Percentiles rank a stretch among this genome's conserved stretches.
phyloP scores from a whole-genome alignment of 2,797 vertebrate genomes.

The Gadopsis bispinosus region DNA sequence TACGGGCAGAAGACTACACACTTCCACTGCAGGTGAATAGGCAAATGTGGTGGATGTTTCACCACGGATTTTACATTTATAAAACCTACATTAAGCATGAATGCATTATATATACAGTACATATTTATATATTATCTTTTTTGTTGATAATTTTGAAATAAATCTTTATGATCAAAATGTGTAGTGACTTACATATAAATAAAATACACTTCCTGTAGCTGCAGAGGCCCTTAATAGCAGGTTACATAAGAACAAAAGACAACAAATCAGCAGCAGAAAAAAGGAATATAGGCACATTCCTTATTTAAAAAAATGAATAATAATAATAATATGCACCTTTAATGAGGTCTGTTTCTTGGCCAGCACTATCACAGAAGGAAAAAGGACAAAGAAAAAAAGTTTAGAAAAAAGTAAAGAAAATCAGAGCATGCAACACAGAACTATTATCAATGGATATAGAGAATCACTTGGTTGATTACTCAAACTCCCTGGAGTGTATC shows the following conservation, averaged over 20 bases:
- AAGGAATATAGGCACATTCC: neutral
- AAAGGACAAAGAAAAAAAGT: neutral
- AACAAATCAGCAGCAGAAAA: neutral
- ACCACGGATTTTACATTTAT: neutral
- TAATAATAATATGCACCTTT: neutral
- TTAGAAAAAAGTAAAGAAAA: neutral
- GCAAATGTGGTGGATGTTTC: neutral
- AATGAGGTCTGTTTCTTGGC: neutral
- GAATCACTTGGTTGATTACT: conserved; percentile 41
- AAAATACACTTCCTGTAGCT: neutral
- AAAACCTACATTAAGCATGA: neutral
- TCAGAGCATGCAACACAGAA: conserved; percentile 4
- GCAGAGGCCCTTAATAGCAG: neutral
- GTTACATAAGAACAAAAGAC: neutral
- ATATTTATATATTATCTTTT: neutral
- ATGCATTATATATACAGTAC: neutral
- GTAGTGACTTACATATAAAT: too few relatives aligned
- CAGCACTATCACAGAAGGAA: neutral
- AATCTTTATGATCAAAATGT: neutral
- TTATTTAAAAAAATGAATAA: neutral
- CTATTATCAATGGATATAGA: conserved; percentile 22
- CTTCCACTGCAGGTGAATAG: conserved; percentile 96
- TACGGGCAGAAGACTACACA: conserved; percentile 99
- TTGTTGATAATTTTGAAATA: neutral
- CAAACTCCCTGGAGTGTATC: conserved; percentile 37